phyloP scores from a whole-genome alignment of 1,140 invertebrate species.

The Hirudo medicinalis region DNA sequence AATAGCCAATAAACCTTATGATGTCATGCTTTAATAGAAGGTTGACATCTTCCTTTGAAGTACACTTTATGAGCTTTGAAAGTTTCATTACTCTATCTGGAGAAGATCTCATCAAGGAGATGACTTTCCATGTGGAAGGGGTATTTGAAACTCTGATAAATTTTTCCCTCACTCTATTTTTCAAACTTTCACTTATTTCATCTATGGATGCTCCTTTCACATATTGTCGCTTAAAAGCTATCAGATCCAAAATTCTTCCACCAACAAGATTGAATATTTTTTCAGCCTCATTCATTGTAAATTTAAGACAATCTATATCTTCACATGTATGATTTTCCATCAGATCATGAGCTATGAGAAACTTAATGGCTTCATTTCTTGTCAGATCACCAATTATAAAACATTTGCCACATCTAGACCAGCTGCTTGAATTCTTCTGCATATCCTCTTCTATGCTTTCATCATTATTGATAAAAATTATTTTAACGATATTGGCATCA shows the following conservation, averaged over 20 bases:
- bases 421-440: slow-evolving; percentile 18
- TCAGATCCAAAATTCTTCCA: slow-evolving; percentile 18
- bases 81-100: slow-evolving; percentile 12
- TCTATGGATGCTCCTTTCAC: slow-evolving; percentile 3
- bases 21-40: slow-evolving; percentile 1
- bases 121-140: slow-evolving; percentile 5
- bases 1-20: neutral
- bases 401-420: slow-evolving; percentile 18
- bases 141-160: neutral
- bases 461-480: slow-evolving; percentile 22
- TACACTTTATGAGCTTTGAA: slow-evolving; percentile 12
- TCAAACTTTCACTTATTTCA: slow-evolving; percentile 1
- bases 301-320: neutral
- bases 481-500: slow-evolving; percentile 22
- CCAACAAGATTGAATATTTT: slow-evolving; percentile 14
- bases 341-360: slow-evolving; percentile 12
- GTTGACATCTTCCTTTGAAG: slow-evolving; percentile 8
- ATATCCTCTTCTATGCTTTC: slow-evolving; percentile 12
- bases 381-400: slow-evolving; percentile 18
- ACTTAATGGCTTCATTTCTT: slow-evolving; percentile 17
- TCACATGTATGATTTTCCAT: neutral
- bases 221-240: slow-evolving; percentile 18
- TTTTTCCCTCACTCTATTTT: neutral
- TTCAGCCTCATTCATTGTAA: neutral
- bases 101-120: neutral